A percentile compares a stretch with the other conserved stretches of the same genome.
Evolutionary conservation across 2,888 invertebrate genomes (phyloP).

Genomic region (Pterobdella sp.): DNA sequence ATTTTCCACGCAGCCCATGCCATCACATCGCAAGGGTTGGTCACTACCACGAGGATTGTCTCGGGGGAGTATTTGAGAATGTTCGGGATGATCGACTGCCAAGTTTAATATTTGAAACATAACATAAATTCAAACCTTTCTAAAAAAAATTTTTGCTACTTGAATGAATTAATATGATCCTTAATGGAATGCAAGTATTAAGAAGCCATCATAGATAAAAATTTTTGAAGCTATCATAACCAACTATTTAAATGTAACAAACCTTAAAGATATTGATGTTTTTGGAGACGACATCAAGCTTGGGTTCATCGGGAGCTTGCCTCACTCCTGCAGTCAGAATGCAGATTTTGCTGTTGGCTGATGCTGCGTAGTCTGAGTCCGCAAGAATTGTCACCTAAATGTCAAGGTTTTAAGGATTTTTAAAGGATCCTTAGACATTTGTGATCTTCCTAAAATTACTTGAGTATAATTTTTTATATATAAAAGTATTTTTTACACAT

Average conservation of each 20-base stretch:
- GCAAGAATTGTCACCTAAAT: background rate
- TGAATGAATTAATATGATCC: too few species aligned
- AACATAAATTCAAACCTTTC: too few species aligned
- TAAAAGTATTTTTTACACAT: too few species aligned
- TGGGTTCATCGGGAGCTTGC: slow-evolving; percentile 77
- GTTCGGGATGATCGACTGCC: slow-evolving; percentile 66
- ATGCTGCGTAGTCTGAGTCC: slow-evolving; percentile 21
- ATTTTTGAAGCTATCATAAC: too few species aligned
- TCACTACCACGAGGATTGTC: slow-evolving; percentile 74
- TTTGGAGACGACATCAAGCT: slow-evolving; percentile 75
- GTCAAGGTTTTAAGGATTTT: background rate
- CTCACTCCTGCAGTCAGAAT: slow-evolving; percentile 84
- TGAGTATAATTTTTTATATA: background rate
- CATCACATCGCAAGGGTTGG: slow-evolving; percentile 84
- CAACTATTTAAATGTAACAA: slow-evolving; percentile 18
- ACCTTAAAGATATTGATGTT: slow-evolving; percentile 78
- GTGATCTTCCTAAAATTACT: background rate
- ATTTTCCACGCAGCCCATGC: slow-evolving; percentile 92
- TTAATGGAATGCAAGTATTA: too few species aligned
- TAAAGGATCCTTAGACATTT: background rate
- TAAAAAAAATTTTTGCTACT: too few species aligned
- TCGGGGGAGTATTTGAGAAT: slow-evolving; percentile 76
- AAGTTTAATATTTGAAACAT: too few species aligned
- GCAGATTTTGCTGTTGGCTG: slow-evolving; percentile 64
- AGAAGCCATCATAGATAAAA: too few species aligned